Evolutionary conservation across 2,888 invertebrate genomes (phyloP).

Genomic region (Drosophila kanekoi): DNA sequence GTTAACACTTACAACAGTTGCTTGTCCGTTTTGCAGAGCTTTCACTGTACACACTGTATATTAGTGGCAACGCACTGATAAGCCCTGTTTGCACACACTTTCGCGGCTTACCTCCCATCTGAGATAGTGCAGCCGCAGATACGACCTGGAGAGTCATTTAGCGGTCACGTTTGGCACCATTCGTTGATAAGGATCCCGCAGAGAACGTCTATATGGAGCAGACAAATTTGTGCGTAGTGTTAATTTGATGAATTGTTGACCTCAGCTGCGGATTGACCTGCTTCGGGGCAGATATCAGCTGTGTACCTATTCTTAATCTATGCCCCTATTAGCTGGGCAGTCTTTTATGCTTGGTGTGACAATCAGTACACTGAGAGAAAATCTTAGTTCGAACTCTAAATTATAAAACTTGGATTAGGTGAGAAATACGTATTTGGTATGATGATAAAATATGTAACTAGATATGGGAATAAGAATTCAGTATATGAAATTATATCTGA

Average conservation of each 20-base stretch:
- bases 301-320: constrained; percentile 9
- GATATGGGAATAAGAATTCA: too few species aligned
- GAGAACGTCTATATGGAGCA: neutral
- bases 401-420: neutral
- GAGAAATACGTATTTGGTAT: too few species aligned
- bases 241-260: constrained; percentile 54
- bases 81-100: constrained; percentile 34
- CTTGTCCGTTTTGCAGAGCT: neutral
- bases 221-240: constrained; percentile 61
- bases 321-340: constrained; percentile 23
- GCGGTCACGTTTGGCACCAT: constrained; percentile 56
- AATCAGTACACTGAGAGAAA: constrained; percentile 13
- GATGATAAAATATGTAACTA: too few species aligned
- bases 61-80: constrained; percentile 28
- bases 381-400: neutral
- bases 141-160: constrained; percentile 43
- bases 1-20: neutral
- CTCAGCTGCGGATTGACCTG: constrained; percentile 20
- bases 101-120: constrained; percentile 23
- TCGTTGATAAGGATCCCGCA: constrained; percentile 31
- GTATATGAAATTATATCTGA: too few species aligned
- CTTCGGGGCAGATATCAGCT: constrained; percentile 5
- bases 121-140: constrained; percentile 24
- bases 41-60: neutral
- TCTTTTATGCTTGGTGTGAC: neutral